Evolutionary conservation across 2,113 vertebrate species (phyloP).

Genomic region (Corythornis vintsioides): DNA sequence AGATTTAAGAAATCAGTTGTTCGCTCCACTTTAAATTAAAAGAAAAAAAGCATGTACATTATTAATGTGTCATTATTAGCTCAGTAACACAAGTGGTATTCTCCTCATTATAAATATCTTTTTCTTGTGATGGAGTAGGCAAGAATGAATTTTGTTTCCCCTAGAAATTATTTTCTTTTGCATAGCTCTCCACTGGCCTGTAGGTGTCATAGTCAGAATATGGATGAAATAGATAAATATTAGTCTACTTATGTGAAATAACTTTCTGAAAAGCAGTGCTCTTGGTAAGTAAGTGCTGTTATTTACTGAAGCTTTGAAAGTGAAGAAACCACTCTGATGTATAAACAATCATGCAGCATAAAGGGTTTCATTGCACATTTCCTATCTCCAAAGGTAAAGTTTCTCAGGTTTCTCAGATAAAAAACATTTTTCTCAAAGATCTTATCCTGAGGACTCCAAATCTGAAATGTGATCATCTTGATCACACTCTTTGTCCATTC

Average conservation of each 20-base stretch:
- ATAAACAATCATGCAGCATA: not conserved
- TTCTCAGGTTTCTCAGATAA: not conserved
- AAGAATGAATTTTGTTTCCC: not conserved
- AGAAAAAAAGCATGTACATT: not conserved
- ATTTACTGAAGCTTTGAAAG: not conserved
- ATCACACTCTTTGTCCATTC: not conserved
- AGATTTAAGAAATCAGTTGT: not conserved
- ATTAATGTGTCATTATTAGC: not conserved
- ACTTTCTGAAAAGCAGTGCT: not conserved
- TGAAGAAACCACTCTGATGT: not conserved
- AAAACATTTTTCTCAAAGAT: not conserved
- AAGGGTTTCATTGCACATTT: not conserved
- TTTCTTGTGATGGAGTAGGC: not conserved
- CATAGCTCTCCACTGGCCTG: conserved; percentile 12
- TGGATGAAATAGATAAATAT: not conserved
- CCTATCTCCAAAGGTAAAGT: not conserved
- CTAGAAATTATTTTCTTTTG: not conserved
- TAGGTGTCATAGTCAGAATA: conserved; percentile 39
- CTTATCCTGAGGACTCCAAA: not conserved
- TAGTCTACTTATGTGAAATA: not conserved
- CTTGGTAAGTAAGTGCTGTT: not conserved
- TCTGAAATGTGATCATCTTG: not conserved
- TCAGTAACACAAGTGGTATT: not conserved
- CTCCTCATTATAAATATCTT: not conserved
- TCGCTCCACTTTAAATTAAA: not conserved